phyloP scores from a whole-genome alignment of 2,113 vertebrate genomes.

The Gambusia holbrooki region DNA sequence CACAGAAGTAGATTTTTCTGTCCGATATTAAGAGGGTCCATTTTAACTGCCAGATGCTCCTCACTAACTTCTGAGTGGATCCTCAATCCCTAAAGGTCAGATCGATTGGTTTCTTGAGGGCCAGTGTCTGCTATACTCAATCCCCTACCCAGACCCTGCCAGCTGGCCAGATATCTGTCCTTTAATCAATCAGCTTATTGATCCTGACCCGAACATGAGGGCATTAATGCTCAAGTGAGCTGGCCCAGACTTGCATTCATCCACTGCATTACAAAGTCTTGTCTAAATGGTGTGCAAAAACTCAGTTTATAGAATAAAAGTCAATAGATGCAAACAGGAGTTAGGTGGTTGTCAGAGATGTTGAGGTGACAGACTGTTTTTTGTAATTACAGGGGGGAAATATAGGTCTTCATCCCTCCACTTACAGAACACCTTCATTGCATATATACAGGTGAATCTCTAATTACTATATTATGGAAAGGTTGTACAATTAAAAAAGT shows the following conservation, averaged over 20 bases:
- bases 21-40: constrained; percentile 26
- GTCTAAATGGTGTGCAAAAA: constrained; percentile 20
- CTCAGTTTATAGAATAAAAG: constrained; percentile 39
- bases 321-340: constrained; percentile 20
- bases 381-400: neutral
- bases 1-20: constrained; percentile 21
- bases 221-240: constrained; percentile 28
- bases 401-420: constrained; percentile 16
- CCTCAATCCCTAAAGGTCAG: constrained; percentile 64
- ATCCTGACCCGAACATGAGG: constrained; percentile 45
- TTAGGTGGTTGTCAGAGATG: constrained; percentile 16
- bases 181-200: constrained; percentile 66
- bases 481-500: neutral
- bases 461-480: neutral
- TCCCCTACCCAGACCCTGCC: constrained; percentile 35
- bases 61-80: constrained; percentile 54
- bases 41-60: constrained; percentile 43
- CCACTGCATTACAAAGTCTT: constrained; percentile 25
- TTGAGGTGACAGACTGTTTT: constrained; percentile 1
- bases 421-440: constrained; percentile 6
- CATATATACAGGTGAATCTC: neutral
- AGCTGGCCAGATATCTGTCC: constrained; percentile 49
- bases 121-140: constrained; percentile 40
- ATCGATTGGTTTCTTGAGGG: constrained; percentile 61
- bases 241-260: constrained; percentile 20